Percentiles rank a stretch among this genome's conserved stretches.
Evolutionary conservation across 2,888 invertebrate species (phyloP).

Genomic region (Gortyna flavago): DNA sequence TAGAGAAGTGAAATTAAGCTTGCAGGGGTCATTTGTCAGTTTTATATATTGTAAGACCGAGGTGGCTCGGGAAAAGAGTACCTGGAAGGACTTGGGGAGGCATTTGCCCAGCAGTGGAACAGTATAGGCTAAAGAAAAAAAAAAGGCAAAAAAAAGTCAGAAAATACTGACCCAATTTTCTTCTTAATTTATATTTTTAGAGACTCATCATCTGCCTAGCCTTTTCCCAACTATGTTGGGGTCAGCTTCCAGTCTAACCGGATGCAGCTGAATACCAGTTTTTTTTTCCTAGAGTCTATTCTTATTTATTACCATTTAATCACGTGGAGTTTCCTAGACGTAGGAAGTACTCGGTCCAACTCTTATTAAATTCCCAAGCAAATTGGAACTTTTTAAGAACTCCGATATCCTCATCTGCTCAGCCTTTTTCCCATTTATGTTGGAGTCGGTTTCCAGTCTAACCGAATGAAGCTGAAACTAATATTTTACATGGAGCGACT

Average conservation of each 20-base stretch:
- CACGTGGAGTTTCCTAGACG: not conserved
- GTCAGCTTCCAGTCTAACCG: too few relatives aligned
- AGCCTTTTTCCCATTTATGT: not conserved
- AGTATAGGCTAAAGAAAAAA: too few relatives aligned
- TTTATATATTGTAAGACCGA: not conserved
- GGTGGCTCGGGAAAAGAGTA: too few relatives aligned
- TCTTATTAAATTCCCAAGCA: not conserved
- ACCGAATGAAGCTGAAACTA: not conserved
- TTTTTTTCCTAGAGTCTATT: not conserved
- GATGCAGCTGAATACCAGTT: too few relatives aligned
- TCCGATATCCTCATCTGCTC: not conserved
- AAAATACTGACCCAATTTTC: not conserved
- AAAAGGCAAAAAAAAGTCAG: too few relatives aligned
- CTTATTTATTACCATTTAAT: not conserved
- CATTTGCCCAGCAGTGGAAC: too few relatives aligned
- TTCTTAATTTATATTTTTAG: not conserved
- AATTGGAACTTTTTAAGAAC: not conserved
- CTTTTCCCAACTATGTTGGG: too few relatives aligned
- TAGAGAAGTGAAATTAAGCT: not conserved
- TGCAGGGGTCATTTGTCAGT: not conserved
- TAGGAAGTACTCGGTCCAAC: not conserved
- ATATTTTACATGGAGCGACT: too few relatives aligned
- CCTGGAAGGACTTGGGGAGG: too few relatives aligned
- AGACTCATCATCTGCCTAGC: too few relatives aligned
- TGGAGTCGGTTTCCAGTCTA: not conserved